These are phyloP conservation scores for Brassicogethes aeneus DNA, from an alignment of 2,888 invertebrate genomes.

Conservation along the genomic window DNA sequence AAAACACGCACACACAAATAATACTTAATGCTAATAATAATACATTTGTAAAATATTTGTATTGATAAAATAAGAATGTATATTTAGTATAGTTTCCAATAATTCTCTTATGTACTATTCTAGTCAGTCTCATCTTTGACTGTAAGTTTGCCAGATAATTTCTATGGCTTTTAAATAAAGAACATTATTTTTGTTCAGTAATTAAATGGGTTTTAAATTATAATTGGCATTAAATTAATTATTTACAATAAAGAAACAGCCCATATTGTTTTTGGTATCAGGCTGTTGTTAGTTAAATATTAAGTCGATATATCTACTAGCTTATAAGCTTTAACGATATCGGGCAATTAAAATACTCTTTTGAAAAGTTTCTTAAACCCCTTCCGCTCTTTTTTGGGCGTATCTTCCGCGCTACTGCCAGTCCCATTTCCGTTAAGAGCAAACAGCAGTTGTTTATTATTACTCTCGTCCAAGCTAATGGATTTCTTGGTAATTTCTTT, in stretches of 20 bases:
- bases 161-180: background rate
- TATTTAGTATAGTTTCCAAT: background rate
- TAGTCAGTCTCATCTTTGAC: constrained; percentile 13
- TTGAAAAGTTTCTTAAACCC: constrained; percentile 69
- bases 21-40: background rate
- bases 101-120: constrained; percentile 2
- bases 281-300: too few relatives aligned
- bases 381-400: constrained; percentile 49
- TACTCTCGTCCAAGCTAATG: constrained; percentile 30
- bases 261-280: too few relatives aligned
- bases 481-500: too few relatives aligned
- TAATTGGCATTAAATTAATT: too few relatives aligned
- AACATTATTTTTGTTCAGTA: too few relatives aligned
- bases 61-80: background rate
- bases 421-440: constrained; percentile 21
- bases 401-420: constrained; percentile 23
- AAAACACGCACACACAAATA: constrained; percentile 5
- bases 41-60: background rate
- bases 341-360: constrained; percentile 69
- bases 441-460: constrained; percentile 16
- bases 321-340: too few relatives aligned
- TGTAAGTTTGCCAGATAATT: constrained; percentile 4
- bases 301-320: too few relatives aligned
- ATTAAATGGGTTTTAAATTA: too few relatives aligned
- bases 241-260: too few relatives aligned